phyloP scores from a whole-genome alignment of 1,140 invertebrate species.

The Ectropis grisescens region DNA sequence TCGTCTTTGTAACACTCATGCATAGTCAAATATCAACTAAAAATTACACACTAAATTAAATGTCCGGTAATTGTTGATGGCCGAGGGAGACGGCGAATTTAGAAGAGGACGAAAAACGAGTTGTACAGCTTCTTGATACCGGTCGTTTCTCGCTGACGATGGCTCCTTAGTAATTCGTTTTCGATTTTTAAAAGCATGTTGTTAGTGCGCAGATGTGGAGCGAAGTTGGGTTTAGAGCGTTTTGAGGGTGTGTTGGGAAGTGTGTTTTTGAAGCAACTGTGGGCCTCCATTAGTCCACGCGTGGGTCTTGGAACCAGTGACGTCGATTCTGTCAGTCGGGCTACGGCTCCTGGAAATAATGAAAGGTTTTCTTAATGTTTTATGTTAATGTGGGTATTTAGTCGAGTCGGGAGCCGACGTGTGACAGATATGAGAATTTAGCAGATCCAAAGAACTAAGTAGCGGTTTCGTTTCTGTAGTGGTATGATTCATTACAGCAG shows the following conservation, averaged over 20 bases:
- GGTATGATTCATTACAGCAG: too few species aligned
- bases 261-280: too few species aligned
- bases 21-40: conserved; percentile 40
- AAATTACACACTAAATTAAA: conserved; percentile 31
- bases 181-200: conserved; percentile 77
- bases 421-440: too few species aligned
- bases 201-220: conserved; percentile 20
- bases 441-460: too few species aligned
- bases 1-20: conserved; percentile 47
- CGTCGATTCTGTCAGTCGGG: conserved; percentile 14
- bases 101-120: conserved; percentile 87
- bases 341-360: conserved; percentile 51
- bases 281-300: conserved; percentile 33
- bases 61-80: too few species aligned
- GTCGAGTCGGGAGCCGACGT: too few species aligned
- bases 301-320: conserved; percentile 8
- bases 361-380: too few species aligned
- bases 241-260: conserved; percentile 11
- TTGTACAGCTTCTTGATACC: conserved; percentile 88
- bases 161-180: conserved; percentile 81
- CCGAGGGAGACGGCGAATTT: conserved; percentile 52
- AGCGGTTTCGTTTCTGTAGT: too few species aligned
- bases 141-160: conserved; percentile 83
- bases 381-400: too few species aligned
- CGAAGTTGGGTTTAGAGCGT: conserved; percentile 9